Evolutionary conservation across 2,888 invertebrate species (phyloP).

Genomic region (Harmothoe impar): DNA sequence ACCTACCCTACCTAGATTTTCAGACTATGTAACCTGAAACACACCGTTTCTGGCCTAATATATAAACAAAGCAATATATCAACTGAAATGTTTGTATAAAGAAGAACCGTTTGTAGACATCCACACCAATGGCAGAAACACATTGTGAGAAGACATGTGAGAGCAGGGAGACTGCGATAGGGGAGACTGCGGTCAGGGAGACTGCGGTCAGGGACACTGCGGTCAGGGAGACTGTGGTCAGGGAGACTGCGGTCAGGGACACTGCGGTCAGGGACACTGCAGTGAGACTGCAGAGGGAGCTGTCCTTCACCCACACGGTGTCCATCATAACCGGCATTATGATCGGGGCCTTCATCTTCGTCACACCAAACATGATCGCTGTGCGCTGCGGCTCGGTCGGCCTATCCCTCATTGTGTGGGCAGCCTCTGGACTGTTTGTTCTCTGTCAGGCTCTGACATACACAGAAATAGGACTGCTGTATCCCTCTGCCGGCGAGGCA

Average conservation of each 20-base stretch:
- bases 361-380: constrained; percentile 4
- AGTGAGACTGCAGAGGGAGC: not conserved
- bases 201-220: too few species aligned
- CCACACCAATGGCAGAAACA: not conserved
- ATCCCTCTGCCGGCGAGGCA: constrained; percentile 32
- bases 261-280: not conserved
- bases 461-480: constrained; percentile 33
- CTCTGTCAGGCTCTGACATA: constrained; percentile 28
- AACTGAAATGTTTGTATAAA: too few species aligned
- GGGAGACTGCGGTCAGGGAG: not conserved
- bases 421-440: not conserved
- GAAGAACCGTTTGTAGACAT: too few species aligned
- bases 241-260: not conserved
- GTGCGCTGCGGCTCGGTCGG: constrained; percentile 16
- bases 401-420: not conserved
- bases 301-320: not conserved
- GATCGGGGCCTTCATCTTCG: constrained; percentile 28
- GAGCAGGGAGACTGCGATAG: too few species aligned
- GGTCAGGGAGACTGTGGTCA: not conserved
- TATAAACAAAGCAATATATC: too few species aligned
- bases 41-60: too few species aligned
- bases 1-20: too few species aligned
- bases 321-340: constrained; percentile 26
- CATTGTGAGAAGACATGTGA: not conserved
- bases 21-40: too few species aligned